These are phyloP conservation scores for Heliangelus exortis DNA, from an alignment of 2,797 vertebrate genomes.

Conservation along the genomic window DNA sequence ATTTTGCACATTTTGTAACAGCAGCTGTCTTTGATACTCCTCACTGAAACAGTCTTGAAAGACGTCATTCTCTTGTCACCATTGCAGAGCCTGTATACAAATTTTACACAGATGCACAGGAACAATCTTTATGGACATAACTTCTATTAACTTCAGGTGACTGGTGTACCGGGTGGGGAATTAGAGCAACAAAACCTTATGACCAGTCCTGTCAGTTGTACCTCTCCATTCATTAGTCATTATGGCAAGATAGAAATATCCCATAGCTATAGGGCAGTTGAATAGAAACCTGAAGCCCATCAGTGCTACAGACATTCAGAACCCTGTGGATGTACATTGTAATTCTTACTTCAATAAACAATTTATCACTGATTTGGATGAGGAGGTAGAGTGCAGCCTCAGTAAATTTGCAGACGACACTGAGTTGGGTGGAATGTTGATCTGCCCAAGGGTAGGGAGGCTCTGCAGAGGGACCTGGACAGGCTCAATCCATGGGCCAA, in stretches of 20 bases:
- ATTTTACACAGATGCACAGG: not conserved
- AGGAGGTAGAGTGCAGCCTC: no score
- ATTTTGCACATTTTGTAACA: not conserved
- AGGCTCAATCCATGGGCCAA: no score
- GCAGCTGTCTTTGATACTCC: not conserved
- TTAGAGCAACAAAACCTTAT: not conserved
- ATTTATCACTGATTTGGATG: no score
- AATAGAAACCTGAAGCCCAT: not conserved
- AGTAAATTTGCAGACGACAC: no score
- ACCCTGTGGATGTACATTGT: not conserved
- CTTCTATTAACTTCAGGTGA: not conserved
- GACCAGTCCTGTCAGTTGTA: not conserved
- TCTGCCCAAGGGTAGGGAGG: no score
- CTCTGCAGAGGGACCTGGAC: no score
- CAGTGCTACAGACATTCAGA: not conserved
- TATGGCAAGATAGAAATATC: not conserved
- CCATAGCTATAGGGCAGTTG: not conserved
- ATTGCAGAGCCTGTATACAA: not conserved
- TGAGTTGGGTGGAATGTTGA: no score
- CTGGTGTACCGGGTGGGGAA: not conserved
- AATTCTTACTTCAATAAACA: no score
- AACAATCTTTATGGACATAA: not conserved
- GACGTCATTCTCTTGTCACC: not conserved
- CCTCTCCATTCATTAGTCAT: not conserved
- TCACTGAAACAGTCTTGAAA: not conserved